These are phyloP conservation scores for Lypha dubia DNA, from an alignment of 2,888 invertebrate genomes.

Conservation along the genomic window DNA sequence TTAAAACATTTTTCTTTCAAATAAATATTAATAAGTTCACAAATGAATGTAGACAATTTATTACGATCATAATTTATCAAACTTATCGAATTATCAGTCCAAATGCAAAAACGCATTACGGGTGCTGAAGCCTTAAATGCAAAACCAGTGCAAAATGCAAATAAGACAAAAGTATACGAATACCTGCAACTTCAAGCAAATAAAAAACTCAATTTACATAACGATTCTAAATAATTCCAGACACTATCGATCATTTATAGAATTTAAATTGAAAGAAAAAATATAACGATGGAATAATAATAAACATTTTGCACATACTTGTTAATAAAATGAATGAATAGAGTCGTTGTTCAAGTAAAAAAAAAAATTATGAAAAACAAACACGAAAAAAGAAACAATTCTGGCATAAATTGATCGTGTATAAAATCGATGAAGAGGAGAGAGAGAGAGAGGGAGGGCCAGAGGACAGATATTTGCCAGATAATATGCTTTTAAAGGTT, in stretches of 20 bases:
- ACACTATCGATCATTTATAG: slow-evolving; percentile 69
- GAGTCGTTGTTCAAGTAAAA: slow-evolving; percentile 14
- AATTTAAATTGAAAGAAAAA: slow-evolving; percentile 59
- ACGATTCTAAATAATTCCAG: slow-evolving; percentile 69
- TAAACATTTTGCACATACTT: slow-evolving; percentile 56
- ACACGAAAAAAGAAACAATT: neutral
- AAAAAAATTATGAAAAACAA: neutral
- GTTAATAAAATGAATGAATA: slow-evolving; percentile 55
- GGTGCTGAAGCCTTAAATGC: slow-evolving; percentile 5
- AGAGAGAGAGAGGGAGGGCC: neutral
- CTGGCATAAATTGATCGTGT: slow-evolving; percentile 18
- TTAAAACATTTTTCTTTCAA: neutral
- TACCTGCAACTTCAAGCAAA: slow-evolving; percentile 59
- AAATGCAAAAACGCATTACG: slow-evolving; percentile 23
- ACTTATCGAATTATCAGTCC: slow-evolving; percentile 53
- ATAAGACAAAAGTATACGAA: neutral
- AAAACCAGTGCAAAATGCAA: slow-evolving; percentile 21
- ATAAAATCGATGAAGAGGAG: neutral
- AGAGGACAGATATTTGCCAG: neutral
- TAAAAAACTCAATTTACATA: slow-evolving; percentile 68
- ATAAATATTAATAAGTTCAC: neutral
- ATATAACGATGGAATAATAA: slow-evolving; percentile 50
- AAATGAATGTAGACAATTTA: slow-evolving; percentile 32
- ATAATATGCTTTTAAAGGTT: slow-evolving; percentile 7
- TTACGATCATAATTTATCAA: slow-evolving; percentile 66